Evolutionary conservation across 1,140 invertebrate genomes (phyloP).

Genomic region (Pectinophora gossypiella): DNA sequence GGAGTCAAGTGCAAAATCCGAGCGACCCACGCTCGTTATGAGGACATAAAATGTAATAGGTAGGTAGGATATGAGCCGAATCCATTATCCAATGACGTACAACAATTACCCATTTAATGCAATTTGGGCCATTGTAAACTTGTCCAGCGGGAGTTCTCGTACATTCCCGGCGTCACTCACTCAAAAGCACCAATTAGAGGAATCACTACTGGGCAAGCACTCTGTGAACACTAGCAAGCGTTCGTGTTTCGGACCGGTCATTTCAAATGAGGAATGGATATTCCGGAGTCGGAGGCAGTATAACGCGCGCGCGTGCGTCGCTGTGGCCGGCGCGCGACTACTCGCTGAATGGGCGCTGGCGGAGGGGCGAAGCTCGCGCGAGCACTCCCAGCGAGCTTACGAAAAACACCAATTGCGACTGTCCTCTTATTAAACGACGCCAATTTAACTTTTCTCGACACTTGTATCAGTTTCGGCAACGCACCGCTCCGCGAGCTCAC

Average conservation of each 20-base stretch:
- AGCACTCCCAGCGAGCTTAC: constrained; percentile 64
- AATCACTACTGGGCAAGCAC: constrained; percentile 57
- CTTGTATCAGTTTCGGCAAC: constrained; percentile 20
- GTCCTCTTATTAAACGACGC: constrained; percentile 46
- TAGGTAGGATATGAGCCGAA: constrained; percentile 58
- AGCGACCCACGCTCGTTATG: constrained; percentile 49
- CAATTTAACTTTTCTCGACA: constrained; percentile 27
- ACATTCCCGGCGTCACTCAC: constrained; percentile 65
- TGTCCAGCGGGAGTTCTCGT: constrained; percentile 51
- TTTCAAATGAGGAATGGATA: constrained; percentile 37
- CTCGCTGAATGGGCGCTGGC: constrained; percentile 55
- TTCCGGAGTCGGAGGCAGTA: constrained; percentile 38
- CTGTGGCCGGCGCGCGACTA: constrained; percentile 65
- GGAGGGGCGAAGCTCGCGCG: constrained; percentile 67
- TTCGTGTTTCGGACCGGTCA: constrained; percentile 49
- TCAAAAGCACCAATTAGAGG: constrained; percentile 62
- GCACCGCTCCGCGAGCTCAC: constrained; percentile 18
- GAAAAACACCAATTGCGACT: constrained; percentile 67
- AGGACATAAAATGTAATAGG: constrained; percentile 55
- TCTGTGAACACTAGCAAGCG: constrained; percentile 38
- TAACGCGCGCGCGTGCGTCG: constrained; percentile 56
- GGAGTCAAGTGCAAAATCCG: constrained; percentile 65
- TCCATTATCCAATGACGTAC: constrained; percentile 73
- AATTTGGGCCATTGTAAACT: constrained; percentile 66
- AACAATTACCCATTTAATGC: constrained; percentile 72